Evolutionary conservation across 1,140 invertebrate species (phyloP).

Genomic region (Pomacea maculata): DNA sequence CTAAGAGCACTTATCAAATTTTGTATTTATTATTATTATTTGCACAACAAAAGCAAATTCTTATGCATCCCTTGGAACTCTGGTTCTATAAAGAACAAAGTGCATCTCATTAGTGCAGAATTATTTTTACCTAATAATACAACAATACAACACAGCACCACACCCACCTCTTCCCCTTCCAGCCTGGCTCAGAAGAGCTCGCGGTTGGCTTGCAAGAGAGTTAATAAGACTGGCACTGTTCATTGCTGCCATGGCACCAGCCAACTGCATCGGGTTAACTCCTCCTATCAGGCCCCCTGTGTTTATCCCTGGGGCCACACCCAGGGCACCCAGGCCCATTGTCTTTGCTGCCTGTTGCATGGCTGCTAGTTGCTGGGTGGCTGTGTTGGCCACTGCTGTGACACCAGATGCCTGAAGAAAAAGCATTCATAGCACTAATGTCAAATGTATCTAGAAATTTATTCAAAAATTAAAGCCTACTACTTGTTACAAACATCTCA

Average conservation of each 20-base stretch:
- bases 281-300: conserved; percentile 12
- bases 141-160: background rate
- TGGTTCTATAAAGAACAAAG: too few relatives aligned
- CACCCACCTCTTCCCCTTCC: conserved; percentile 25
- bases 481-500: too few relatives aligned
- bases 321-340: conserved; percentile 26
- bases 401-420: background rate
- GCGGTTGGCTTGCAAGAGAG: conserved; percentile 12
- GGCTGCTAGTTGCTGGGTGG: conserved; percentile 25
- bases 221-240: conserved; percentile 19
- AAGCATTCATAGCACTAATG: too few relatives aligned
- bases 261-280: conserved; percentile 17
- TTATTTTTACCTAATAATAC: background rate
- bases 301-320: background rate
- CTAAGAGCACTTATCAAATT: too few relatives aligned
- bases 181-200: conserved; percentile 22
- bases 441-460: too few relatives aligned
- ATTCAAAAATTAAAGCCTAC: too few relatives aligned
- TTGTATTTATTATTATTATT: too few relatives aligned
- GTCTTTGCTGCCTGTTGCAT: conserved; percentile 30
- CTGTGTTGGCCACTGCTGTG: conserved; percentile 18
- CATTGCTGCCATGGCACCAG: conserved; percentile 14
- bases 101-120: too few relatives aligned
- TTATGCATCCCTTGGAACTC: too few relatives aligned
- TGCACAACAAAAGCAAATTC: too few relatives aligned